Evolutionary conservation across 2,888 invertebrate genomes (phyloP), one percentile per base, ranked within the genome.

Genomic region (Phrixothrix hirtus): DNA sequence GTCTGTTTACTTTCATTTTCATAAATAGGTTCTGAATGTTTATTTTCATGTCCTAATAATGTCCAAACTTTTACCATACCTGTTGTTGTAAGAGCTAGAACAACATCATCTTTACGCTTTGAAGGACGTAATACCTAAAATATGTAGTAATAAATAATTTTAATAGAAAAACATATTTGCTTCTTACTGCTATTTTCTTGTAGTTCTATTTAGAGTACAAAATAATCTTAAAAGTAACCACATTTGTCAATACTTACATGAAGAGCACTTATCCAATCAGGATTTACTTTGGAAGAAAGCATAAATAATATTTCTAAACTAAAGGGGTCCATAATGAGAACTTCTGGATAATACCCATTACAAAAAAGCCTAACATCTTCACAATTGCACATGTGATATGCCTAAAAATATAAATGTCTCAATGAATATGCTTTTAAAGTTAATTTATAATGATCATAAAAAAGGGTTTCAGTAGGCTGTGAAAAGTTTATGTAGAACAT

Each of bases 41-140:
- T 92, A 68, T 88, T 87, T 71, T 95, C 95, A 60, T 88, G 88
- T 1, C 93, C 94, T 25, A 89, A 79, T 2, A 97, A 81, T 0
- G 95, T 95, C 97, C 97, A 97, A 0, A 97, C 94, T 79, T 97
- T 97, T 0, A 97, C 95, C 43, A 93, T 93, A 0, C 97, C 97
- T 7, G 95, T 94, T 15, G 95, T 95, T 2, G 96, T 95, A 41
- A 97, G 85, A 1, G 95, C 97, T 60, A 98, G 78, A 0, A 97
- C 93, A 1, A 97, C 95, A 73, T 97, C 96, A 78, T 97, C 97
- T 82, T 89, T 88, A 25, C 87, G 82, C n/a, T 86, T 85, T 25
- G 84, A 84, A 2, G 87, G 87, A 17, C 87, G 79, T 26, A 87
- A 72, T 0, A 85, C 84, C 83, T 84, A 66, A 4, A 39, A 38